Percentiles rank a stretch among this genome's conserved stretches.
phyloP scores from a whole-genome alignment of 2,888 invertebrate species.

The Dasysyrphus tricinctus region DNA sequence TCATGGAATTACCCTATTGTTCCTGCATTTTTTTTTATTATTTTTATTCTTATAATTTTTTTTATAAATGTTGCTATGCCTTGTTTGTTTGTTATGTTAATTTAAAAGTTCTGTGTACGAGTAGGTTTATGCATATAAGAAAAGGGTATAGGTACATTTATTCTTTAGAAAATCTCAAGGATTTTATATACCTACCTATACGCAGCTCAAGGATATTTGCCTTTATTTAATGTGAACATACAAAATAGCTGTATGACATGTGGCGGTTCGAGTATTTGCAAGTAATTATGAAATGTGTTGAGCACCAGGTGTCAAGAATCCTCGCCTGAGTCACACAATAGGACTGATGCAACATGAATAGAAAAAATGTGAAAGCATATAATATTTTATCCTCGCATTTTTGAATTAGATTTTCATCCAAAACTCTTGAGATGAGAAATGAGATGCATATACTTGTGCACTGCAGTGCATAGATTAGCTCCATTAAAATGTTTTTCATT shows the following conservation, averaged over 20 bases:
- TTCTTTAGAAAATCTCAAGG: constrained; percentile 47
- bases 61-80: constrained; percentile 5
- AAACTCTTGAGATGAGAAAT: neutral
- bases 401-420: neutral
- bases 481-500: neutral
- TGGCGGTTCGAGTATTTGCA: constrained; percentile 66
- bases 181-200: constrained; percentile 38
- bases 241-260: constrained; percentile 57
- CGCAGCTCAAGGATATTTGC: constrained; percentile 46
- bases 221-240: constrained; percentile 27
- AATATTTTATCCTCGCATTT: neutral
- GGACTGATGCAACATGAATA: neutral
- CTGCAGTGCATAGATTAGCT: neutral
- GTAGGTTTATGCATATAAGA: neutral
- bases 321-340: constrained; percentile 19
- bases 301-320: constrained; percentile 62
- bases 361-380: neutral
- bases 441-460: neutral
- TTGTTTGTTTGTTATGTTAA: constrained; percentile 68
- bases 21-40: constrained; percentile 39
- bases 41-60: constrained; percentile 8
- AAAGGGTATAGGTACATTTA: constrained; percentile 5
- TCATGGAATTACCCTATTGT: too few species aligned
- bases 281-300: constrained; percentile 73
- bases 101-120: constrained; percentile 37